A percentile compares a stretch with the other conserved stretches of the same genome.
These are phyloP conservation scores for Atta colombica DNA, from an alignment of 1,140 invertebrate genomes.

Conservation along the genomic window DNA sequence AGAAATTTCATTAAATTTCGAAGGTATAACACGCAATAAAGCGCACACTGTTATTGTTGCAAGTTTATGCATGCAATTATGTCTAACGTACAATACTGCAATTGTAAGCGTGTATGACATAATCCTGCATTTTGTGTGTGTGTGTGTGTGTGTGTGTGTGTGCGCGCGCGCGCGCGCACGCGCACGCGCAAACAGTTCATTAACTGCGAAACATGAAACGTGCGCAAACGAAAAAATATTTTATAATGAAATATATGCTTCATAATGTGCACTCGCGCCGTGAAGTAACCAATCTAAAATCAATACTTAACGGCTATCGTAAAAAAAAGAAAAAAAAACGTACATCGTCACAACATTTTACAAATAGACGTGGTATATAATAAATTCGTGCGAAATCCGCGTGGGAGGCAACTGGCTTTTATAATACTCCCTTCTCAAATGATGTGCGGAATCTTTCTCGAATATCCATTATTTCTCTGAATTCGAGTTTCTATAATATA, in stretches of 20 bases:
- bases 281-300: constrained; percentile 8
- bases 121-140: neutral
- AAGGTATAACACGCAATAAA: constrained; percentile 33
- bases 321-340: constrained; percentile 12
- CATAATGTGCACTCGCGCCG: constrained; percentile 3
- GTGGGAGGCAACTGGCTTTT: constrained; percentile 12
- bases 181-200: neutral
- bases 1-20: constrained; percentile 38
- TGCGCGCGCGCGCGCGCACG: no score
- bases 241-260: constrained; percentile 13
- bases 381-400: constrained; percentile 33
- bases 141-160: no score
- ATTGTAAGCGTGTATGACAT: constrained; percentile 61
- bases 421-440: constrained; percentile 67
- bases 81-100: constrained; percentile 37
- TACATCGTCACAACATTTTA: constrained; percentile 32
- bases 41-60: constrained; percentile 34
- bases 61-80: constrained; percentile 69
- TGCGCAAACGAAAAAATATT: constrained; percentile 64
- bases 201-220: constrained; percentile 60
- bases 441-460: constrained; percentile 19
- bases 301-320: neutral
- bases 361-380: constrained; percentile 21
- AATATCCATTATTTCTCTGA: constrained; percentile 18
- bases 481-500: constrained; percentile 13